Evolutionary conservation across 2,113 vertebrate species (phyloP), one percentile per base, ranked within the genome.

Genomic region (Zapornia atra): DNA sequence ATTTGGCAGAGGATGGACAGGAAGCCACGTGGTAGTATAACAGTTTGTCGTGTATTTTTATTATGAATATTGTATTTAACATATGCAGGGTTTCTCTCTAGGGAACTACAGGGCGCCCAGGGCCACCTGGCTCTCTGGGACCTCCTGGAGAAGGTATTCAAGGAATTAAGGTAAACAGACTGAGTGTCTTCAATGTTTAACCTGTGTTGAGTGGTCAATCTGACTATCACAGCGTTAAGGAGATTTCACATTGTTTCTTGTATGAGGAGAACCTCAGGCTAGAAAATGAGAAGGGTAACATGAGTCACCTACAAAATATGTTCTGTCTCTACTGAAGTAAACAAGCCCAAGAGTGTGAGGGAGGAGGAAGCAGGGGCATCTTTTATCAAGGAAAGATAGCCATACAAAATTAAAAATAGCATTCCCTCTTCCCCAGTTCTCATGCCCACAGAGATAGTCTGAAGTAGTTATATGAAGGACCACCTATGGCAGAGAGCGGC

Each of bases 91-190:
- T 80, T 90, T 69, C 69, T 87, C 42, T 90, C 72, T 95, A 99
- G 99, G 99, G 99, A 85, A 97, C 97, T 94, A 46, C 73, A 68
- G 99, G 99, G 75, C 98, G 98, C 25, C 91, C 97, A 95, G 99
- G 99, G 53, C 96, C 96, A 51, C 94, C 97, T 73, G 99, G 99
- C n/a, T 97, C 98, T 90, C 40, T 73, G 73, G 99, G 99, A 87
- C 98, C 98, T 88, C 97, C 96, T 68, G 99, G 99, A 73, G 98
- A 98, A 96, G 98, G 99, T 79, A 97, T 99, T 97, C 99, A 99
- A 97, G 99, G 99, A 63, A 96, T 97, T 91, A 99, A 99, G 98
- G 99, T 99, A 98, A 81, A 86, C 57, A 70, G 26, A 69, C 31
- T 80, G 53, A 38, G 10, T 81, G n/a, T 83, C 84, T 94, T 84